These are phyloP conservation scores for Ylistrum balloti DNA, from an alignment of 1,140 invertebrate genomes.

Conservation along the genomic window DNA sequence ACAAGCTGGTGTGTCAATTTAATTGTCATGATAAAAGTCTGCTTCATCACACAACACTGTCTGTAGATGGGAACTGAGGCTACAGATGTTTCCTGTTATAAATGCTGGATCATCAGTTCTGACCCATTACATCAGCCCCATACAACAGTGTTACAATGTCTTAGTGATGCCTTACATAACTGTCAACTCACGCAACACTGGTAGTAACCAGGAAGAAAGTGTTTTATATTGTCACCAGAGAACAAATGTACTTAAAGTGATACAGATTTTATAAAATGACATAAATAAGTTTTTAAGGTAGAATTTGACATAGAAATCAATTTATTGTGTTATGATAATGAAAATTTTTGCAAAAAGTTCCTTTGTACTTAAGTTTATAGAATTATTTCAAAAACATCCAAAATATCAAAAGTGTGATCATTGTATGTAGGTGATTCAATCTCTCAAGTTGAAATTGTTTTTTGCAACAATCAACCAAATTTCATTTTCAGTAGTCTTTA, in stretches of 20 bases:
- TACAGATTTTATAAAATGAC: not conserved
- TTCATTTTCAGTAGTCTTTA: no score
- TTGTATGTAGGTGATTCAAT: no score
- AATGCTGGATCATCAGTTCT: not conserved
- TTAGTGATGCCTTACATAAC: not conserved
- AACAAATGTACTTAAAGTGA: not conserved
- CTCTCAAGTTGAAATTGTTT: no score
- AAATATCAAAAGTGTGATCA: no score
- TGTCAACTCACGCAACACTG: not conserved
- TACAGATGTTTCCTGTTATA: not conserved
- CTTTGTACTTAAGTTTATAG: no score
- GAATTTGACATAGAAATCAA: not conserved
- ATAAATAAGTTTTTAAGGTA: not conserved
- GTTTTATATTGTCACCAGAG: not conserved
- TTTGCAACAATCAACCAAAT: no score
- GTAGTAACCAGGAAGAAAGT: not conserved
- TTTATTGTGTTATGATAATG: not conserved
- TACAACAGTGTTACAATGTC: not conserved
- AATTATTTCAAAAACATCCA: no score
- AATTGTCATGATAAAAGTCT: not conserved
- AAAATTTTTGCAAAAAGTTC: not conserved
- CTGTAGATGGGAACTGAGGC: not conserved
- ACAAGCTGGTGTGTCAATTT: slow-evolving; percentile 19
- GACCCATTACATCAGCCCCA: not conserved
- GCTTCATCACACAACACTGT: not conserved